Percentiles rank a stretch among this genome's conserved stretches.
phyloP scores from a whole-genome alignment of 1,140 invertebrate species.

The Drosophila eugracilis region DNA sequence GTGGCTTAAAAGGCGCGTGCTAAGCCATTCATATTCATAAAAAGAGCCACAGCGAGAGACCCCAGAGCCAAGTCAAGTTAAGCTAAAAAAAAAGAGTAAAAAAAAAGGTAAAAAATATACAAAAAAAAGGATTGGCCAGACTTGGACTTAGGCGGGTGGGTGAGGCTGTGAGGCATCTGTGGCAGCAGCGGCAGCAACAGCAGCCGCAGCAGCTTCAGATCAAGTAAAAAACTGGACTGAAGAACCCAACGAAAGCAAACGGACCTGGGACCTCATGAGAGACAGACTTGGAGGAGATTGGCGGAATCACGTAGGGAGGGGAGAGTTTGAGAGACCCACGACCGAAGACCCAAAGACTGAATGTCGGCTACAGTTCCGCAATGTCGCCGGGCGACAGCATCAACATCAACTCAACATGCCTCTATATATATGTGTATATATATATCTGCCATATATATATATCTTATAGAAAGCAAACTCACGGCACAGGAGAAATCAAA shows the following conservation, averaged over 20 bases:
- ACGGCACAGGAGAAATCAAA: constrained; percentile 18
- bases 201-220: constrained; percentile 12
- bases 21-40: constrained; percentile 84
- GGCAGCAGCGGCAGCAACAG: constrained; percentile 19
- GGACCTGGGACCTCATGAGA: constrained; percentile 38
- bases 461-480: constrained; percentile 39
- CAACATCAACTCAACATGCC: constrained; percentile 51
- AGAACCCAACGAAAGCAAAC: constrained; percentile 44
- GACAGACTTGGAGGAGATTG: constrained; percentile 4
- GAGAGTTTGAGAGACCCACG: constrained; percentile 39
- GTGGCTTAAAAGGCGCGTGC: constrained; percentile 83
- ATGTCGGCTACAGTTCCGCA: constrained; percentile 79
- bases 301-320: constrained; percentile 1
- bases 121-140: constrained; percentile 50
- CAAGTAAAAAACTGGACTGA: constrained; percentile 42
- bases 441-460: too few species aligned
- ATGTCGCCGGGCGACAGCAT: constrained; percentile 79
- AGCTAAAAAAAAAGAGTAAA: constrained; percentile 30
- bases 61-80: constrained; percentile 32
- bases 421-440: too few species aligned
- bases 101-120: constrained; percentile 8
- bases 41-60: constrained; percentile 60
- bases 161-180: constrained; percentile 29
- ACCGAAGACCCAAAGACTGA: constrained; percentile 56
- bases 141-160: constrained; percentile 30